Base-by-base conservation (phyloP, 2,113 vertebrate species). In the Passer domesticus region DNA sequence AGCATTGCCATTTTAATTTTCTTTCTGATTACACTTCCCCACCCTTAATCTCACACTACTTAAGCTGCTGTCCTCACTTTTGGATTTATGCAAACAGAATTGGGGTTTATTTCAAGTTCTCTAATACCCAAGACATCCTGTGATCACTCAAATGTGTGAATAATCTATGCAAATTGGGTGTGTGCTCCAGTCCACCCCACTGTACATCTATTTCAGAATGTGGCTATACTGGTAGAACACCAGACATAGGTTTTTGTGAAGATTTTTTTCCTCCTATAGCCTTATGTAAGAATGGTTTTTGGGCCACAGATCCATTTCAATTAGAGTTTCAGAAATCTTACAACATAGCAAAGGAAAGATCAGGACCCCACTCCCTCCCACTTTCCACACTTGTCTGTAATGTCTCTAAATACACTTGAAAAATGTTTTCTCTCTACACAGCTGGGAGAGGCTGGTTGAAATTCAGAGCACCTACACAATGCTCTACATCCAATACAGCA, bases 91-190 rank as follows among this genome's bases (percentile, higher is more conserved):
- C 75, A 56, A 60, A 22, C 20, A 72, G 46, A 87, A 58, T 0
- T 56, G 15, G 2, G 27, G 33, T 80, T 69, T 15, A 69, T 77
- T 93, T 76, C 63, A 70, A 80, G 41, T 46, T 67, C 39, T 30
- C 31, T 19, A 55, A 82, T 52, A 50, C 73, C 62, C 52, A 78
- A 60, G 91, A 64, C 13, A 46, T 94, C 22, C 56, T 84, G n/a
- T 60, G 52, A 84, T 60, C 56, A 59, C 59, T 60, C 1, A 0
- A 83, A 87, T 0, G 0, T 13, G 13, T 9, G 35, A 79, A 33
- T 25, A 62, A 87, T 52, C 52, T 69, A 68, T 68, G 41, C 33
- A 89, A 78, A 67, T 4, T 30, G 22, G 25, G 21, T 5, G 11
- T 60, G 70, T 58, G 15, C 43, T 84, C 49, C 58, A 91, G 44